Evolutionary conservation across 2,888 invertebrate genomes (phyloP).

Genomic region (Acanthosepion esculentum): DNA sequence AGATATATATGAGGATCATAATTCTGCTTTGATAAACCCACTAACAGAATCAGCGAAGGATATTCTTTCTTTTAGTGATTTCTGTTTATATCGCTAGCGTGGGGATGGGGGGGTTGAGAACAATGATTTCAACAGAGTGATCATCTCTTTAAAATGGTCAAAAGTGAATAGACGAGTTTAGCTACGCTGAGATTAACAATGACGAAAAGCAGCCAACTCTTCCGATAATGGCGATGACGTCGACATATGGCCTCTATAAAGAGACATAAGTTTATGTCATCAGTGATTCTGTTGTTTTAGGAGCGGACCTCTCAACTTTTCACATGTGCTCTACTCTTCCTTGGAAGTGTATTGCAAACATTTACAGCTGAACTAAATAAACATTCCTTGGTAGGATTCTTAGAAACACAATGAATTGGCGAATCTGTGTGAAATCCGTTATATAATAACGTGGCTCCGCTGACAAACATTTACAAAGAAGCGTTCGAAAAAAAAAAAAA

Average conservation of each 20-base stretch:
- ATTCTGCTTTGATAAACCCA: too few relatives aligned
- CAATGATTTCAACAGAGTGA: not conserved
- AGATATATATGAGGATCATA: too few relatives aligned
- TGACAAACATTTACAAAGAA: not conserved
- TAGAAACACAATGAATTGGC: conserved; percentile 33
- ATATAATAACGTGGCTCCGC: conserved; percentile 33
- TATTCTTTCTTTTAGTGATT: too few relatives aligned
- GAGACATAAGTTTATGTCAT: conserved; percentile 15
- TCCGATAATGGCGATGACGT: not conserved
- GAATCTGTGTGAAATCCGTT: not conserved
- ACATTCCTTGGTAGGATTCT: not conserved
- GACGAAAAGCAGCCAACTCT: not conserved
- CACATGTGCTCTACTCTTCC: not conserved
- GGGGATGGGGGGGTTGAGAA: too few relatives aligned
- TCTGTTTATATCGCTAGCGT: too few relatives aligned
- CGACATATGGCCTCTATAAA: not conserved
- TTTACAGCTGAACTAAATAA: not conserved
- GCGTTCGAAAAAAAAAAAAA: not conserved
- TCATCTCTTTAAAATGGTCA: not conserved
- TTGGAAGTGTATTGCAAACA: conserved; percentile 18
- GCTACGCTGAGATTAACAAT: not conserved
- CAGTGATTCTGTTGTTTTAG: not conserved
- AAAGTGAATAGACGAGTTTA: not conserved
- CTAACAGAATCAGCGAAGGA: too few relatives aligned
- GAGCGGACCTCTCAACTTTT: not conserved